A percentile compares a stretch with the other conserved stretches of the same genome.
phyloP scores from a whole-genome alignment of 2,888 invertebrate species.

The Dysmachus trigonus region DNA sequence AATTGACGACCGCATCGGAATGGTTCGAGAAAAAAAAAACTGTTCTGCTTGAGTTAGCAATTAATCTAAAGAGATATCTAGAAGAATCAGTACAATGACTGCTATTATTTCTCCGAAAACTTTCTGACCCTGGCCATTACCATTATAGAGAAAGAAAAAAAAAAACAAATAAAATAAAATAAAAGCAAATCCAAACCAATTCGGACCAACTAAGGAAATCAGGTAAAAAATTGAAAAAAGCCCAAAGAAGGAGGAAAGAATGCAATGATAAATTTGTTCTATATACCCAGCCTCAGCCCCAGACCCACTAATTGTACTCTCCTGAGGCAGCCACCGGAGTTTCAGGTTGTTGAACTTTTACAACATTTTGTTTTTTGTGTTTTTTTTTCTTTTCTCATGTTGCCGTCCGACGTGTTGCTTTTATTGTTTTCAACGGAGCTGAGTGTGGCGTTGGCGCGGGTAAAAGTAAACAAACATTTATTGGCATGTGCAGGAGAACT shows the following conservation, averaged over 20 bases:
- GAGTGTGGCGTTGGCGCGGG: background rate
- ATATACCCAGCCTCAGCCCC: background rate
- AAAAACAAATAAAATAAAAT: no score
- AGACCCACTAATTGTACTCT: background rate
- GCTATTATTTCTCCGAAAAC: background rate
- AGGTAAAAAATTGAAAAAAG: background rate
- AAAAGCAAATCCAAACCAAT: background rate
- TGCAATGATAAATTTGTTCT: background rate
- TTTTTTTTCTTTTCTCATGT: background rate
- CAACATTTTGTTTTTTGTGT: background rate
- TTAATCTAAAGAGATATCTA: background rate
- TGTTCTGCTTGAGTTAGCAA: background rate
- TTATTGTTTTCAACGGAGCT: background rate
- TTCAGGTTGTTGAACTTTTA: background rate
- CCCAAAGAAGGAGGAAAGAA: background rate
- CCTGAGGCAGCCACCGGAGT: background rate
- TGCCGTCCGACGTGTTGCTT: background rate
- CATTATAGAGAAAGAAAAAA: background rate
- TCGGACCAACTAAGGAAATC: background rate
- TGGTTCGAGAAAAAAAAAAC: background rate
- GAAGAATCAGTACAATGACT: background rate
- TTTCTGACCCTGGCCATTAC: background rate
- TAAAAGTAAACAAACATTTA: background rate
- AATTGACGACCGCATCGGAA: background rate
- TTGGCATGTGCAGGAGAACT: background rate